Conservation (phyloP, 2,797 vertebrate species). For the Morus bassanus region DNA sequence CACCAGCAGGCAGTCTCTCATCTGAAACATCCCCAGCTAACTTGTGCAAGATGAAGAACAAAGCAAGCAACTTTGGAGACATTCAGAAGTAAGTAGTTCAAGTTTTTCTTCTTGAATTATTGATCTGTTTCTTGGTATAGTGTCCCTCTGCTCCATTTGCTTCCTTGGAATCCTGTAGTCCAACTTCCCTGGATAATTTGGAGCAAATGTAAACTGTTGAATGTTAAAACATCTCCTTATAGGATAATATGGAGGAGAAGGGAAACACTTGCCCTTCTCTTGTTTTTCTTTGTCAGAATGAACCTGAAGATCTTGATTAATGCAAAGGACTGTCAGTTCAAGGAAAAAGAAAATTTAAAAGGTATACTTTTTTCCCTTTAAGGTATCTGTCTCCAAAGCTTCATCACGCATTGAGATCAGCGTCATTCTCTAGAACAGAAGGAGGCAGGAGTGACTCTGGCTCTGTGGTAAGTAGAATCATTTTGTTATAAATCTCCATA, state of each 20-base stretch:
- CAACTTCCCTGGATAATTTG: neutral
- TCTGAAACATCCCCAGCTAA: conserved; percentile 29
- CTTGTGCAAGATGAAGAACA: conserved; percentile 64
- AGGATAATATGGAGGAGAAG: neutral
- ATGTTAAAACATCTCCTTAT: neutral
- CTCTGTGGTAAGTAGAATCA: conserved; percentile 51
- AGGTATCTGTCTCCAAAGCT: conserved; percentile 77
- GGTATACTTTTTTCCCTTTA: neutral
- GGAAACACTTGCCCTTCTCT: neutral
- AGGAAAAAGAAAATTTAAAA: neutral
- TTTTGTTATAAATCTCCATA: neutral
- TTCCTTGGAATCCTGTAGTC: neutral
- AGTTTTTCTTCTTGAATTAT: neutral
- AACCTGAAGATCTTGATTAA: neutral
- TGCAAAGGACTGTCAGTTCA: neutral
- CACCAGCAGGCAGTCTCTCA: conserved; percentile 3
- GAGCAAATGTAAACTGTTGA: neutral
- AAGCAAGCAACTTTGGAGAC: conserved; percentile 52
- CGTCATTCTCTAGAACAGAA: neutral
- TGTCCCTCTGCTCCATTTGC: neutral
- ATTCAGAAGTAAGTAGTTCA: conserved; percentile 76
- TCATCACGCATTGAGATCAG: neutral
- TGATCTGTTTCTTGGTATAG: neutral
- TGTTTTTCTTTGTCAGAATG: neutral
- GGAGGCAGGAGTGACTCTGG: neutral